Percentiles rank a stretch among this genome's conserved stretches.
Evolutionary conservation across 2,113 vertebrate genomes (phyloP).

Genomic region (Zosterops lateralis): DNA sequence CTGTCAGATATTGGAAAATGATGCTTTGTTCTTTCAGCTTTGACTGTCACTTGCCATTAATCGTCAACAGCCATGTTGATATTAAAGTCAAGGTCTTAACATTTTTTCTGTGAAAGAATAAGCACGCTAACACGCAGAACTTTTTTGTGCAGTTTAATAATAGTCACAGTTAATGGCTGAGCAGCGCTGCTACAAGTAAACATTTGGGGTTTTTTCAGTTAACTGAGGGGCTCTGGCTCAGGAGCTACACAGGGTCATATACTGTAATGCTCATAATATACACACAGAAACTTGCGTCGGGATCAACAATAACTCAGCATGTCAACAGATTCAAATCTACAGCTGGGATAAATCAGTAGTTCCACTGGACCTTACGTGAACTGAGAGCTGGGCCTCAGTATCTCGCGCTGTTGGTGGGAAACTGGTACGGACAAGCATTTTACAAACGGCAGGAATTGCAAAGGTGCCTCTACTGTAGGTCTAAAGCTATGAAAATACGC

Average conservation of each 20-base stretch:
- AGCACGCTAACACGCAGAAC: not conserved
- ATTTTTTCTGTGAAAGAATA: not conserved
- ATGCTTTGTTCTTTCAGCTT: constrained; percentile 21
- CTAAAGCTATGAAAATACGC: not conserved
- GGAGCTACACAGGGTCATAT: not conserved
- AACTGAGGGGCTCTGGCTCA: not conserved
- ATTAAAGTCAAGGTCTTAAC: not conserved
- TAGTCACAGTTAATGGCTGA: not conserved
- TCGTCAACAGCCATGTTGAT: not conserved
- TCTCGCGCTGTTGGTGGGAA: not conserved
- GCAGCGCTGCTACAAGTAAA: not conserved
- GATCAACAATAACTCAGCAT: not conserved
- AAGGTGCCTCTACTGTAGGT: not conserved
- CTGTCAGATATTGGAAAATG: not conserved
- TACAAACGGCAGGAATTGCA: not conserved
- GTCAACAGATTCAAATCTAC: not conserved
- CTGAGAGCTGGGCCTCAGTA: not conserved
- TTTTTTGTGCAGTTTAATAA: not conserved
- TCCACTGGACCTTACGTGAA: not conserved
- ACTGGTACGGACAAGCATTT: not conserved
- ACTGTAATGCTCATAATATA: not conserved
- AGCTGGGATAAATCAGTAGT: constrained; percentile 11
- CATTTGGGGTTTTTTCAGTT: not conserved
- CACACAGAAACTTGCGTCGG: not conserved
- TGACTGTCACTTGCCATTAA: constrained; percentile 16